phyloP scores from a whole-genome alignment of 2,888 invertebrate genomes.

The Spialia ferax region DNA sequence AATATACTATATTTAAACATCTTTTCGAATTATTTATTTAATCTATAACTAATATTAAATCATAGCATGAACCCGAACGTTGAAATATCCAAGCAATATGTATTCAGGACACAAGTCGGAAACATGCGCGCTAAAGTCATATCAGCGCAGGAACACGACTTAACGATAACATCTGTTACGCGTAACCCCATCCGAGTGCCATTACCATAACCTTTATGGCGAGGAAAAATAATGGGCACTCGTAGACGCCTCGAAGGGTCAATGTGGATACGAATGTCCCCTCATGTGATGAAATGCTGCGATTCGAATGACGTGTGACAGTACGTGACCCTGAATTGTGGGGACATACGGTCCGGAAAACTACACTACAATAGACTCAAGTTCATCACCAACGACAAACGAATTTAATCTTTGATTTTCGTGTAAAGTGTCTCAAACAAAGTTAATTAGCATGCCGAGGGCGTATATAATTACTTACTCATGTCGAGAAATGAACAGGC shows the following conservation, averaged over 20 bases:
- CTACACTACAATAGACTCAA: no score
- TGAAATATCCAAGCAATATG: constrained; percentile 48
- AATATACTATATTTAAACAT: no score
- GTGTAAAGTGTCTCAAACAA: no score
- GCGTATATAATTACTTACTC: no score
- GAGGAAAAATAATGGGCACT: constrained; percentile 78
- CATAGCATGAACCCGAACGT: background rate
- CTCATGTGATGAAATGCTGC: constrained; percentile 85
- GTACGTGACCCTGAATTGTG: constrained; percentile 64
- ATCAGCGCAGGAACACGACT: constrained; percentile 52
- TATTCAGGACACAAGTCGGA: constrained; percentile 54
- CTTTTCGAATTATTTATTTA: no score
- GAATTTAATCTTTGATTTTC: no score
- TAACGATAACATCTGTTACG: constrained; percentile 71
- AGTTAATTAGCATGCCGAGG: no score
- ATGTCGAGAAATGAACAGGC: no score
- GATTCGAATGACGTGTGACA: constrained; percentile 84
- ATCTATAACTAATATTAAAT: background rate
- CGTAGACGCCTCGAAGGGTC: constrained; percentile 49
- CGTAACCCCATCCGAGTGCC: constrained; percentile 70
- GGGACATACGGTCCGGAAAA: background rate
- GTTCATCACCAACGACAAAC: no score
- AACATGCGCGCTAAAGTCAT: constrained; percentile 27
- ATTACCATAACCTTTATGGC: constrained; percentile 83
- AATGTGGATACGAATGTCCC: constrained; percentile 54